Evolutionary conservation across 2,888 invertebrate species (phyloP), one percentile per base, ranked within the genome.

Genomic region (Polia nebulosa): DNA sequence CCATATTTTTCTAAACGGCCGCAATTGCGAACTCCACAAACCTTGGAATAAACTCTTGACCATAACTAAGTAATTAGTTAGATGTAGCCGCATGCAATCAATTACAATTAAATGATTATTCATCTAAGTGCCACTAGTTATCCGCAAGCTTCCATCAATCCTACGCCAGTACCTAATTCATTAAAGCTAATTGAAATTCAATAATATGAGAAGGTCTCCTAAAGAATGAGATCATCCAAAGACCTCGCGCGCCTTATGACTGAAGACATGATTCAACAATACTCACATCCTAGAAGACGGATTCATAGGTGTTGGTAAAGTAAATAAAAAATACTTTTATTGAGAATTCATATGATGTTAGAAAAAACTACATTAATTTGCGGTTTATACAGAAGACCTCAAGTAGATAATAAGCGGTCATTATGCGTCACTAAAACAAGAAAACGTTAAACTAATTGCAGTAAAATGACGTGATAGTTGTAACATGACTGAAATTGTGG

Each of bases 181-280:
- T 68, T 72, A 80, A 78, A 73, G 60, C 65, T 78, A 82, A 86
- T 85, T 87, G 84, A 88, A 89, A 87, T 78, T 77, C 76, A 90
- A 85, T 84, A 85, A 88, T 89, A 83, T 80, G 73, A 80, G 82
- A 86, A 91, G 90, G 88, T 89, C 85, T 90, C 84, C 83, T 77
- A 88, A 88, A 88, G 86, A 86, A 91, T 93, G 93, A 94, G 89
- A 91, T 94, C 93, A 93, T 88, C 86, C 52, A 63, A 81, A 91
- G 91, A 89, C 91, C 92, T 92, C 90, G n/a, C n/a, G n/a, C n/a
- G 90, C 81, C 79, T 80, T 88, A 92, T 91, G 91, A 93, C 90
- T 91, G 91, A 90, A 91, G 85, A 84, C 86, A 84, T 92, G 91
- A 91, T 90, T 93, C 89, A 91, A 92, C 82, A 86, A 85, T 82